Percentiles rank a stretch among this genome's conserved stretches.
These are phyloP conservation scores for Phengaris alcon DNA, from an alignment of 2,888 invertebrate genomes.

Conservation along the genomic window DNA sequence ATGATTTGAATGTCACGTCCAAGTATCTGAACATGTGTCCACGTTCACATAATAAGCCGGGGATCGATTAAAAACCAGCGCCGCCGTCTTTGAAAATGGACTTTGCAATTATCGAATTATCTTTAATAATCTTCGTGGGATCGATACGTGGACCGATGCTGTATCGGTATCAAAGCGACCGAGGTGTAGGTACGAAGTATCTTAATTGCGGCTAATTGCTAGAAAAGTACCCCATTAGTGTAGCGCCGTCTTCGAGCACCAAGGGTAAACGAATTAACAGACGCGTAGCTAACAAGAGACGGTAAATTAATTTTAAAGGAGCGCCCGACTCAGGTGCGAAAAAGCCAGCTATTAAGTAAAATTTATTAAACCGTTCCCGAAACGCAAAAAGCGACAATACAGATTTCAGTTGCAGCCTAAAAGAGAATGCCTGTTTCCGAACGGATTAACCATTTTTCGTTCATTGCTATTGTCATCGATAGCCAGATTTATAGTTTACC, in stretches of 20 bases:
- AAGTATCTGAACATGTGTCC: constrained; percentile 6
- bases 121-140: constrained; percentile 20
- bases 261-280: constrained; percentile 76
- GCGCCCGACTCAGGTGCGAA: constrained; percentile 66
- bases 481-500: constrained; percentile 31
- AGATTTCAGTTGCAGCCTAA: constrained; percentile 39
- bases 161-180: constrained; percentile 37
- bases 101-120: constrained; percentile 26
- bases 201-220: constrained; percentile 75
- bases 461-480: constrained; percentile 35
- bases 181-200: constrained; percentile 57
- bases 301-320: constrained; percentile 72
- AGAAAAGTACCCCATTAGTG: constrained; percentile 70
- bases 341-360: constrained; percentile 65
- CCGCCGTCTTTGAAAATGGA: constrained; percentile 1
- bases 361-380: constrained; percentile 61
- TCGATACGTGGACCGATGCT: constrained; percentile 32
- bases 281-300: constrained; percentile 61
- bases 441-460: constrained; percentile 38
- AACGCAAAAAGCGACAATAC: constrained; percentile 46
- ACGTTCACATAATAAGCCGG: constrained; percentile 4
- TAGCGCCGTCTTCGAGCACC: constrained; percentile 55
- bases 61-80: not conserved
- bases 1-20: not conserved
- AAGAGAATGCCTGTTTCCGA: constrained; percentile 36